A percentile compares a stretch with the other conserved stretches of the same genome.
Conservation (phyloP, 1,140 invertebrate genomes). For the Rhysida immarginata region DNA sequence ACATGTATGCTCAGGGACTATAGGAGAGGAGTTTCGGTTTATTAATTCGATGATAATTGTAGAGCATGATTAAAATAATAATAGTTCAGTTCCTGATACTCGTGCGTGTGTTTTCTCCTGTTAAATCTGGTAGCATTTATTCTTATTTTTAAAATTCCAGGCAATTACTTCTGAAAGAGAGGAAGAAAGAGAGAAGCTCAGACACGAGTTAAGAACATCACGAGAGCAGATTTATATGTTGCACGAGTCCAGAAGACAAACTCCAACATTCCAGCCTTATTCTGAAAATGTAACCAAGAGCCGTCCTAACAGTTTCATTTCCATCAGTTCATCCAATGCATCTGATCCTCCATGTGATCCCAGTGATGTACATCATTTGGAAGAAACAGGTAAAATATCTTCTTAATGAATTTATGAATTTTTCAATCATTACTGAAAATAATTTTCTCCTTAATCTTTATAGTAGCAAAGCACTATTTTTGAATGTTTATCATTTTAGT, state of each 20-base stretch:
- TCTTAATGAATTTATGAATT: no score
- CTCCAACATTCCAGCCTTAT: slow-evolving; percentile 9
- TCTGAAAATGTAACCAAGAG: slow-evolving; percentile 11
- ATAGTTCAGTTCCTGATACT: no score
- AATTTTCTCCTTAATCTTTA: background rate
- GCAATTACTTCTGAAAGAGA: slow-evolving; percentile 53
- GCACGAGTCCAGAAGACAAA: slow-evolving; percentile 21
- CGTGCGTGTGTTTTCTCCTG: no score
- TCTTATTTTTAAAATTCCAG: no score
- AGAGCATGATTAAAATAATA: no score
- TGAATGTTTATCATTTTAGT: background rate
- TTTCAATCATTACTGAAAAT: no score
- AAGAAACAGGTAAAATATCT: background rate
- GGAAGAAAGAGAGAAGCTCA: slow-evolving; percentile 52
- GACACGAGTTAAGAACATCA: slow-evolving; percentile 49
- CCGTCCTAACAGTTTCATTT: slow-evolving; percentile 17
- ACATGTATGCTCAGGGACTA: no score
- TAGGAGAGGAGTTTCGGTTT: no score
- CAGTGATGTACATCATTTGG: background rate
- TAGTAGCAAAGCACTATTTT: background rate
- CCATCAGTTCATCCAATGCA: slow-evolving; percentile 14
- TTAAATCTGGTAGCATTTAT: no score
- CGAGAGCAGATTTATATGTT: slow-evolving; percentile 49
- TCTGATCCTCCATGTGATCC: slow-evolving; percentile 7
- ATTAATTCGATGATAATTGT: no score